These are phyloP conservation scores for Leucania comma DNA, from an alignment of 2,888 invertebrate genomes.

Conservation along the genomic window DNA sequence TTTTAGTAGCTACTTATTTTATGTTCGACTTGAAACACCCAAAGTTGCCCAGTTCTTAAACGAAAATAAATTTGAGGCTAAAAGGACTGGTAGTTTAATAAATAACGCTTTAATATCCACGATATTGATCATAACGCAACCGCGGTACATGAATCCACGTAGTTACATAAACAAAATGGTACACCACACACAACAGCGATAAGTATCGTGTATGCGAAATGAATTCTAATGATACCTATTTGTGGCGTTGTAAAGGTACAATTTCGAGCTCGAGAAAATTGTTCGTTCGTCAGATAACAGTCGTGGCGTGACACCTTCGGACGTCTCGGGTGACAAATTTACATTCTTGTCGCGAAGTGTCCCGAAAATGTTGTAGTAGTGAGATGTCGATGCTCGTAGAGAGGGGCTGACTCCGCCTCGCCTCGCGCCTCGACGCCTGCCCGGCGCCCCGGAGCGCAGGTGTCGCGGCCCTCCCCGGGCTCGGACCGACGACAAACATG, in stretches of 20 bases:
- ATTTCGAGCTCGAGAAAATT: conserved; percentile 71
- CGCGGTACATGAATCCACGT: conserved; percentile 63
- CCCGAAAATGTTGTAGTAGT: conserved; percentile 64
- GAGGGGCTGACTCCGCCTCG: conserved; percentile 29
- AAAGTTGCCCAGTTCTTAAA: conserved; percentile 54
- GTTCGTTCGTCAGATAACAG: conserved; percentile 77
- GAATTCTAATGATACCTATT: conserved; percentile 76
- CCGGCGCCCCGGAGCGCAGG: conserved; percentile 72
- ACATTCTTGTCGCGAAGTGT: conserved; percentile 76
- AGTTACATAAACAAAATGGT: conserved; percentile 69
- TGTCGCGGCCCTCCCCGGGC: conserved; percentile 67
- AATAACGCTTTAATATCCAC: conserved; percentile 64
- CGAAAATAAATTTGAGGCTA: conserved; percentile 57
- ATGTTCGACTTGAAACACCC: conserved; percentile 54
- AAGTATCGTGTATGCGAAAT: conserved; percentile 74
- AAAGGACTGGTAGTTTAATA: conserved; percentile 50
- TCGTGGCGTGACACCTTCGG: conserved; percentile 77
- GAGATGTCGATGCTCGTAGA: conserved; percentile 48
- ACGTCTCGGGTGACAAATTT: conserved; percentile 81
- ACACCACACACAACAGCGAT: conserved; percentile 67
- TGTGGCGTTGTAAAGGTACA: conserved; percentile 64
- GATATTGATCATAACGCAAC: conserved; percentile 64
- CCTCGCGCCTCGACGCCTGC: conserved; percentile 28
- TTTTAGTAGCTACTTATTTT: conserved; percentile 65
- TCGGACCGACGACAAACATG: conserved; percentile 76